These are phyloP conservation scores for Trematocara unimaculatum DNA, from an alignment of 2,113 vertebrate genomes.

Conservation along the genomic window DNA sequence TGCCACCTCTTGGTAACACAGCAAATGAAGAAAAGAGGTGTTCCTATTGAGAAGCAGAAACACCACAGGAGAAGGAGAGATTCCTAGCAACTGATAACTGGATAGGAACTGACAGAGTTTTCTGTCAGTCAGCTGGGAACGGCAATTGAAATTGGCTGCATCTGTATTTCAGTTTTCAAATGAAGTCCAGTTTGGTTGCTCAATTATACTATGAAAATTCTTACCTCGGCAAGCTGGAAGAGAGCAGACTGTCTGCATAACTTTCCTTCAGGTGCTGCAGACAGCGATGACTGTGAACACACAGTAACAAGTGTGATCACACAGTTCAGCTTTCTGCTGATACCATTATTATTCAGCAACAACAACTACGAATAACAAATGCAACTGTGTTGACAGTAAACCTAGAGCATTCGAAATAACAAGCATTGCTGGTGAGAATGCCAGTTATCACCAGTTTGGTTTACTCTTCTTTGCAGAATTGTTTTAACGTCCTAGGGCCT, in stretches of 20 bases:
- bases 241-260: slow-evolving; percentile 82
- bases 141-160: neutral
- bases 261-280: slow-evolving; percentile 74
- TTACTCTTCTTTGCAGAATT: neutral
- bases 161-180: neutral
- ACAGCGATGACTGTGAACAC: slow-evolving; percentile 70
- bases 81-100: neutral
- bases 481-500: neutral
- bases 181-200: neutral
- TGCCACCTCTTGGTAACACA: neutral
- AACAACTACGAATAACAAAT: neutral
- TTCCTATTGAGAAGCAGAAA: neutral
- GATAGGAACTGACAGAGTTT: neutral
- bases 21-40: neutral
- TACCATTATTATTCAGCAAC: neutral
- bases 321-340: neutral
- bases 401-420: neutral
- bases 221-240: slow-evolving; percentile 87
- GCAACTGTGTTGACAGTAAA: neutral
- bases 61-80: neutral
- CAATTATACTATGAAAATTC: neutral
- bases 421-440: neutral
- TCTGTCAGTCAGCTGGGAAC: neutral
- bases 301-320: neutral
- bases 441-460: neutral